These are phyloP conservation scores for Physella acuta DNA, from an alignment of 1,140 invertebrate genomes.

Conservation along the genomic window DNA sequence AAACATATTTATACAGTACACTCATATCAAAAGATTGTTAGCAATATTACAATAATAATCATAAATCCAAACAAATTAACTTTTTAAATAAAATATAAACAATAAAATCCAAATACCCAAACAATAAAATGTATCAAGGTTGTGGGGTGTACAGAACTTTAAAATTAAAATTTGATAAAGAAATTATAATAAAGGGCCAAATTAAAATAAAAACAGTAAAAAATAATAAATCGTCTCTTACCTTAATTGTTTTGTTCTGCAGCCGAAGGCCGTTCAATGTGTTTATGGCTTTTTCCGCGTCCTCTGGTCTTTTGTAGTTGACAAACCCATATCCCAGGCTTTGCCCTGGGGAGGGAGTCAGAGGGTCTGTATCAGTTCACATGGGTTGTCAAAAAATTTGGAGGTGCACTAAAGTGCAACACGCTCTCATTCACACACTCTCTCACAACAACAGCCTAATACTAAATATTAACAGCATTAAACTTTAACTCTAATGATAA, in stretches of 20 bases:
- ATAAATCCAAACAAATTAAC: too few species aligned
- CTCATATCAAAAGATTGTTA: not conserved
- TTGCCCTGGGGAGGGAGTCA: constrained; percentile 74
- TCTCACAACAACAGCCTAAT: too few species aligned
- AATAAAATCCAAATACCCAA: constrained; percentile 2
- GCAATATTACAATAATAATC: not conserved
- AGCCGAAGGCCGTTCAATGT: constrained; percentile 93
- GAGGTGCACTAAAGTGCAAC: too few species aligned
- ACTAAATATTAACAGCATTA: too few species aligned
- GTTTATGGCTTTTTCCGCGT: constrained; percentile 97
- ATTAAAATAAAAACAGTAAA: not conserved
- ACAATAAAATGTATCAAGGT: constrained; percentile 6
- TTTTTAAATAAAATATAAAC: not conserved
- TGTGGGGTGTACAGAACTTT: too few species aligned
- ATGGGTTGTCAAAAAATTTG: constrained; percentile 16
- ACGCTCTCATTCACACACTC: too few species aligned
- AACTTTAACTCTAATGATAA: too few species aligned
- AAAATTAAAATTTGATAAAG: not conserved
- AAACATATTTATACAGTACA: not conserved
- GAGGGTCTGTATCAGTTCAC: constrained; percentile 21
- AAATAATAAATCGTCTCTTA: constrained; percentile 59
- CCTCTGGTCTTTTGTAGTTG: constrained; percentile 94
- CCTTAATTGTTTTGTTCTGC: constrained; percentile 99
- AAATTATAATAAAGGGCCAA: constrained; percentile 1
- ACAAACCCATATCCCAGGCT: constrained; percentile 99